Evolutionary conservation across 2,113 vertebrate genomes (phyloP).

Genomic region (Trichomycterus rosablanca): DNA sequence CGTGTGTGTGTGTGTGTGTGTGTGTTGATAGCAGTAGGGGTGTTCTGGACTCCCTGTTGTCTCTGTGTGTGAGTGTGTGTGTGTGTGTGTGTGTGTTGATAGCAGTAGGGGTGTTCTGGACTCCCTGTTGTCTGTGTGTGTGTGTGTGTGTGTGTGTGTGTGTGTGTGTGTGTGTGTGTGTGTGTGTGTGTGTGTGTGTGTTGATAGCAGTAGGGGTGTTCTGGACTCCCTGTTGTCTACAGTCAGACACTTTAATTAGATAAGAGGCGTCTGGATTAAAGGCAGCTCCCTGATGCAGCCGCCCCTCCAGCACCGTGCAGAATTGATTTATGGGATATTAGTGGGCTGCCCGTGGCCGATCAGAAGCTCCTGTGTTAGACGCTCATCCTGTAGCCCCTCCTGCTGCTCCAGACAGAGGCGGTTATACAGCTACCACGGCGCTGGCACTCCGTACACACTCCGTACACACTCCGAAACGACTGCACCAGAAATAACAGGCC

Average conservation of each 20-base stretch:
- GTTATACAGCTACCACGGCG: not conserved
- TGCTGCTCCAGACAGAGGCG: constrained; percentile 23
- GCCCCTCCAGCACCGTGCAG: constrained; percentile 34
- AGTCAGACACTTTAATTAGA: constrained; percentile 52
- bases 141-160: constrained; percentile 30
- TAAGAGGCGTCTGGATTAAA: constrained; percentile 52
- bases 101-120: not conserved
- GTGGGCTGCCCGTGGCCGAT: constrained; percentile 28
- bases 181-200: constrained; percentile 26
- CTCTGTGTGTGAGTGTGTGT: constrained; percentile 33
- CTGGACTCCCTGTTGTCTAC: constrained; percentile 37
- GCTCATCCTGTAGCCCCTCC: constrained; percentile 26
- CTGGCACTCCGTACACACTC: too few species aligned
- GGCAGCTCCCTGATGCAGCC: constrained; percentile 41
- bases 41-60: too few species aligned
- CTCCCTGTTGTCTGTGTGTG: too few species aligned
- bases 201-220: constrained; percentile 24
- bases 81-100: not conserved
- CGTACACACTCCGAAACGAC: too few species aligned
- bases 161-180: constrained; percentile 16
- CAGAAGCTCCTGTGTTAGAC: constrained; percentile 25
- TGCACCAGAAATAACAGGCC: too few species aligned
- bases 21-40: not conserved
- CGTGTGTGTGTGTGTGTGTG: too few species aligned
- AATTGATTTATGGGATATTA: constrained; percentile 49